phyloP scores from a whole-genome alignment of 2,797 vertebrate genomes.

The Propithecus perrieri region DNA sequence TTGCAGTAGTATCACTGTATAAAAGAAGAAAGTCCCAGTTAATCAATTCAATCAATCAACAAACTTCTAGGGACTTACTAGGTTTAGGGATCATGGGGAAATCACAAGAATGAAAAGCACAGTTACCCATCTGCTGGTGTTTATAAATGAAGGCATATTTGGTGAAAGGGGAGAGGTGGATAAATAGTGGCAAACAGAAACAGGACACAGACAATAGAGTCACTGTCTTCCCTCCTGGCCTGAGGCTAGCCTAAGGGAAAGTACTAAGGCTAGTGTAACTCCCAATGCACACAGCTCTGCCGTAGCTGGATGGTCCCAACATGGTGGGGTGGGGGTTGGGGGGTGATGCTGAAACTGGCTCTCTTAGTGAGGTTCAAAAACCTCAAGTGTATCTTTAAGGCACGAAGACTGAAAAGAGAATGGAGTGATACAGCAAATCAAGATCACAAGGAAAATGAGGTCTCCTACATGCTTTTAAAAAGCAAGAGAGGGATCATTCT shows the following conservation, averaged over 20 bases:
- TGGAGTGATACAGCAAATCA: not conserved
- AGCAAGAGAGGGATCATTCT: not conserved
- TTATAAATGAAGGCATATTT: not conserved
- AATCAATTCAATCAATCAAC: conserved; percentile 65
- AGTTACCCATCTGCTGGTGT: not conserved
- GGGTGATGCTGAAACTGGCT: accelerated
- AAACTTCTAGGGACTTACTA: conserved; percentile 49
- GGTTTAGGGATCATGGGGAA: conserved; percentile 34
- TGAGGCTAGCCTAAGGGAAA: not conserved
- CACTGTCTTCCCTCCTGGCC: not conserved
- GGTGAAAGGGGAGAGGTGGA: not conserved
- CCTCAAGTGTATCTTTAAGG: not conserved
- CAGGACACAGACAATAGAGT: not conserved
- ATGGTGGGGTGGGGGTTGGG: not conserved
- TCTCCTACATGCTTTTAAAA: not conserved
- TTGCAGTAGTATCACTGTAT: not conserved
- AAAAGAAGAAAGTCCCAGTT: conserved; percentile 26
- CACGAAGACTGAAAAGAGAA: not conserved
- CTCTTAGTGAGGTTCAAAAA: not conserved
- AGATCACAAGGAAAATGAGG: conserved; percentile 39
- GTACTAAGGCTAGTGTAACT: not conserved
- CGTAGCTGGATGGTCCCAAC: not conserved
- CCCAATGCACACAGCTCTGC: not conserved
- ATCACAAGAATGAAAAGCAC: not conserved
- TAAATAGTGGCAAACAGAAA: not conserved